Percentiles rank a stretch among this genome's conserved stretches.
Evolutionary conservation across 2,797 vertebrate species (phyloP).

Genomic region (Hydrophis major): DNA sequence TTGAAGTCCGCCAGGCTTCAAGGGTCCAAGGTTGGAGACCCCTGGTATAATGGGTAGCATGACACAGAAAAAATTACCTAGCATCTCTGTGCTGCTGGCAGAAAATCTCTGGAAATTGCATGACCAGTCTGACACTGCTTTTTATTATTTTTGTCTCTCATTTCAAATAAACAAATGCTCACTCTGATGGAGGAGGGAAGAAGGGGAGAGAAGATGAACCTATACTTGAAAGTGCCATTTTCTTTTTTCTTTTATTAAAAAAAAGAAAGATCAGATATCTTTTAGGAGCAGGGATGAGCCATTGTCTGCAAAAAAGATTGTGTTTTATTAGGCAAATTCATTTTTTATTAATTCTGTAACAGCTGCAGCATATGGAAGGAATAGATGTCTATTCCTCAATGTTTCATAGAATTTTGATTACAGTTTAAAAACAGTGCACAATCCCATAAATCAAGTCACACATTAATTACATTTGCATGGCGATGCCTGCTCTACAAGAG

Average conservation of each 20-base stretch:
- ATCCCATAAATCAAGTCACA: not conserved
- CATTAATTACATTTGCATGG: not conserved
- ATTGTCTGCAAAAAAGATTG: not conserved
- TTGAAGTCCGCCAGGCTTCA: too few relatives aligned
- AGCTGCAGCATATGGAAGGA: conserved; percentile 22
- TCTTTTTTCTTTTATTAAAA: not conserved
- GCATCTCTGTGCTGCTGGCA: not conserved
- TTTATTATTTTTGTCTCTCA: conserved; percentile 5
- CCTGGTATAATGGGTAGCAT: conserved; percentile 57
- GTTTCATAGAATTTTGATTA: conserved; percentile 28
- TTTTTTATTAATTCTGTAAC: not conserved
- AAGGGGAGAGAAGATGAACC: not conserved
- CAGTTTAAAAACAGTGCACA: conserved; percentile 30
- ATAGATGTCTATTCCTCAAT: conserved; percentile 24
- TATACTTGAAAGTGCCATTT: not conserved
- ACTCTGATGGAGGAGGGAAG: not conserved
- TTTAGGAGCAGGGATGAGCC: conserved; percentile 1
- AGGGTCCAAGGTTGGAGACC: too few relatives aligned
- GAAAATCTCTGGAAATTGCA: conserved; percentile 10
- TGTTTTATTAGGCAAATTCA: not conserved
- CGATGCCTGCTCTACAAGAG: not conserved
- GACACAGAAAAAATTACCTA: conserved; percentile 33
- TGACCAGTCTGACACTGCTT: conserved; percentile 12
- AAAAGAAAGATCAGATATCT: not conserved
- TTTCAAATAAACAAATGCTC: conserved; percentile 6